Conservation (phyloP, 1,140 invertebrate genomes). For the Scaptomyza montana region DNA sequence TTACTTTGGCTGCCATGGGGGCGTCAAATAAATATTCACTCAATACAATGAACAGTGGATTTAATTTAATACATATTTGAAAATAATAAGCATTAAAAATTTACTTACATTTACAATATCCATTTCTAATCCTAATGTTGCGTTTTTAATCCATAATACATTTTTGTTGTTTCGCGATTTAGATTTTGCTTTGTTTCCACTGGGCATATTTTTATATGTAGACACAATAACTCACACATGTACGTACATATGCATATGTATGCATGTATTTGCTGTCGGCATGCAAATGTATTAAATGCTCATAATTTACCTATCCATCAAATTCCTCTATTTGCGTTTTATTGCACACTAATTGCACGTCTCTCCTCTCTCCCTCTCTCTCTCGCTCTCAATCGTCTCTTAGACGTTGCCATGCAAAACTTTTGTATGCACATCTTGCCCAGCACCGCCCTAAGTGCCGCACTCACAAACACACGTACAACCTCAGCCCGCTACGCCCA, state of each 20-base stretch:
- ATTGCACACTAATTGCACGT: constrained; percentile 55
- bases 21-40: not conserved
- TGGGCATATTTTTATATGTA: not conserved
- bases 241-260: not conserved
- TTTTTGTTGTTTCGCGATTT: not conserved
- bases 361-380: constrained; percentile 20
- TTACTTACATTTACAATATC: too few relatives aligned
- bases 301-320: constrained; percentile 50
- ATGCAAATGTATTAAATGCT: constrained; percentile 34
- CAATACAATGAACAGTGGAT: not conserved
- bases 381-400: constrained; percentile 19
- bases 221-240: not conserved
- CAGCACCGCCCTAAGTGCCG: constrained; percentile 40
- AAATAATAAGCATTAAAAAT: too few relatives aligned
- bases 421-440: constrained; percentile 39
- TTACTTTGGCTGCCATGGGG: constrained; percentile 9
- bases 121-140: too few relatives aligned
- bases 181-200: not conserved
- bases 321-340: constrained; percentile 35
- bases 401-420: constrained; percentile 5
- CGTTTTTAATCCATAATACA: too few relatives aligned
- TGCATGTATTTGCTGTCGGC: not conserved
- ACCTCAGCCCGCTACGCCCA: constrained; percentile 40
- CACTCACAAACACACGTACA: constrained; percentile 17
- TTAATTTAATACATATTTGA: too few relatives aligned